Conservation (phyloP, 2,113 vertebrate species). For the Rissa tridactyla region DNA sequence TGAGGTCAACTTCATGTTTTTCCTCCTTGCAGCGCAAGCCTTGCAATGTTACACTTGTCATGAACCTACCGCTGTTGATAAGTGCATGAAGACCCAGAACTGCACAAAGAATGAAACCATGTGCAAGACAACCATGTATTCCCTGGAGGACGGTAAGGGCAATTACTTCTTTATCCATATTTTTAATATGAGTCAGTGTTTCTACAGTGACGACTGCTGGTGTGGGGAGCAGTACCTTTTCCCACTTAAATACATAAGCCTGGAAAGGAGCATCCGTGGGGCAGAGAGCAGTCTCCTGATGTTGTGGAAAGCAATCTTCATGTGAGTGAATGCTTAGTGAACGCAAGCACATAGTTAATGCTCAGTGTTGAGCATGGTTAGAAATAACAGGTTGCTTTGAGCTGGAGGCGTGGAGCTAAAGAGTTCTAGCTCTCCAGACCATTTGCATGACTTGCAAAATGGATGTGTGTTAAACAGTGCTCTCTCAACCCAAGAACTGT, state of each 20-base stretch:
- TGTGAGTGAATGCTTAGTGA: neutral
- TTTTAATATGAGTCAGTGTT: neutral
- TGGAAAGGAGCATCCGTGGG: fast-evolving
- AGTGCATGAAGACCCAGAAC: neutral
- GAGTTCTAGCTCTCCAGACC: neutral
- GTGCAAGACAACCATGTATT: conserved; percentile 53
- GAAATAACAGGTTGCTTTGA: neutral
- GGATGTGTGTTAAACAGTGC: neutral
- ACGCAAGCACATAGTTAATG: neutral
- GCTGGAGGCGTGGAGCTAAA: neutral
- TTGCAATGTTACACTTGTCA: conserved; percentile 23
- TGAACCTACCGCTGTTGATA: fast-evolving
- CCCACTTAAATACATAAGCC: neutral
- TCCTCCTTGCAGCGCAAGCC: neutral
- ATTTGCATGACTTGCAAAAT: neutral
- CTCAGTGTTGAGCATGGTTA: neutral
- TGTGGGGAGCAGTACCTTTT: neutral
- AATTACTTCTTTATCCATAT: neutral
- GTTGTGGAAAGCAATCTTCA: neutral
- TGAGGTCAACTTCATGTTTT: neutral
- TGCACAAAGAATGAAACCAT: neutral
- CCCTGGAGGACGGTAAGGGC: conserved; percentile 14
- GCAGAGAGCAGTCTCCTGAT: neutral
- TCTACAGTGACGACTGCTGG: neutral
- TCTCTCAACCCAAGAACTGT: neutral